Base-by-base conservation (phyloP, 2,113 vertebrate species). In the Cryptotis parvus region DNA sequence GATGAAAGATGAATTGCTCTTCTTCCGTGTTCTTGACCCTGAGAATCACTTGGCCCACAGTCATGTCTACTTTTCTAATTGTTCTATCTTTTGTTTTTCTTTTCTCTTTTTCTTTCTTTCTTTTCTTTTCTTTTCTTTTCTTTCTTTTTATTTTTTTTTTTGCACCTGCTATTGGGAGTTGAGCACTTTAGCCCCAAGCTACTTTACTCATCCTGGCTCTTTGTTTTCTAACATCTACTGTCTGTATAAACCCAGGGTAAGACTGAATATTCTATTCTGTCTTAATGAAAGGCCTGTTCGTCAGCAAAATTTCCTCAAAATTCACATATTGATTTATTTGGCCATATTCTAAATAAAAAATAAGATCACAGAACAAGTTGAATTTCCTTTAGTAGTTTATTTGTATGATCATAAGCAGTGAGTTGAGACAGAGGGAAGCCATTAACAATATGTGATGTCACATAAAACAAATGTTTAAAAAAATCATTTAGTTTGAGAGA, bases 371-470 rank as follows among this genome's bases (percentile, higher is more conserved):
- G 78, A 84, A 68, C 20, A 61, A 84, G 70, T 26, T 63, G 49
- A 49, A 72, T 95, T 92, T 94, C 78, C n/a, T 91, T 87, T 66
- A 93, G 72, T 90, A 43, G 3, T 33, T 70, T 87, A 31, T 78
- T 93, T 92, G 85, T 43, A 85, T 90, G 82, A 82, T 49, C 16
- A 4, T 63, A 82, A 91, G 63, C n/a, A 92, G 68, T 87, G 27
- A 91, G 1, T 78, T 90, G 70, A 87, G 91, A 91, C 22, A 91
- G 33, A 91, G 70, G 16, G 9, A 87, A 81, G 39, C 0, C 66
- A 52, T 81, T 85, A 82, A 75, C 18, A 69, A 3, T 78, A 9
- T 55, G 45, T 73, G 90, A 75, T 55, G 12, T 82, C 76, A 75
- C 80, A 65, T 9, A 68, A 78, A 45, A 81, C 49, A 84, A 5